phyloP scores from a whole-genome alignment of 2,888 invertebrate genomes.

The Coenonympha arcania region DNA sequence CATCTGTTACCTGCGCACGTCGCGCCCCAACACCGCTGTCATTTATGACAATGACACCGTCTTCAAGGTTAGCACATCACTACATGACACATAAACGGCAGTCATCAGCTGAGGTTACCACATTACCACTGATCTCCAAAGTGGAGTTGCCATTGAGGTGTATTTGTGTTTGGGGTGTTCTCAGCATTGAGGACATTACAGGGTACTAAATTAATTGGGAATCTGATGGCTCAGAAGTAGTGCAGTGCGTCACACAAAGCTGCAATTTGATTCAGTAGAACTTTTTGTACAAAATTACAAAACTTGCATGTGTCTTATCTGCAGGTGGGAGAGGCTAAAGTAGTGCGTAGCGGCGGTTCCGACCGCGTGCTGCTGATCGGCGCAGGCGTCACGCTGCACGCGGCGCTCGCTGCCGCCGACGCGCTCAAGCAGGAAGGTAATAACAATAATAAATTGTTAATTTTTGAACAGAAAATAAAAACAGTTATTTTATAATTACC shows the following conservation, averaged over 20 bases:
- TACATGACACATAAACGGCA: too few species aligned
- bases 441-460: background rate
- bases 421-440: constrained; percentile 73
- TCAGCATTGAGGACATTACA: too few species aligned
- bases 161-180: too few species aligned
- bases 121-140: too few species aligned
- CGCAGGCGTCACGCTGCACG: constrained; percentile 94
- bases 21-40: constrained; percentile 90
- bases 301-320: constrained; percentile 7
- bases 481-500: too few species aligned
- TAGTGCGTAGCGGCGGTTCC: constrained; percentile 81
- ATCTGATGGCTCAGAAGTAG: too few species aligned
- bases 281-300: background rate
- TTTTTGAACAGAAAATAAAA: too few species aligned
- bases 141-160: too few species aligned
- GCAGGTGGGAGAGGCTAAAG: constrained; percentile 82
- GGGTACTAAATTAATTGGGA: too few species aligned
- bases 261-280: too few species aligned
- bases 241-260: too few species aligned
- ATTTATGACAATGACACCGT: constrained; percentile 88
- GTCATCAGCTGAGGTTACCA: too few species aligned
- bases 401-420: constrained; percentile 89
- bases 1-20: constrained; percentile 96
- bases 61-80: constrained; percentile 80
- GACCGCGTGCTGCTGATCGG: constrained; percentile 93